A percentile compares a stretch with the other conserved stretches of the same genome.
Conservation (phyloP, 2,888 invertebrate species). For the Sturmia bella region DNA sequence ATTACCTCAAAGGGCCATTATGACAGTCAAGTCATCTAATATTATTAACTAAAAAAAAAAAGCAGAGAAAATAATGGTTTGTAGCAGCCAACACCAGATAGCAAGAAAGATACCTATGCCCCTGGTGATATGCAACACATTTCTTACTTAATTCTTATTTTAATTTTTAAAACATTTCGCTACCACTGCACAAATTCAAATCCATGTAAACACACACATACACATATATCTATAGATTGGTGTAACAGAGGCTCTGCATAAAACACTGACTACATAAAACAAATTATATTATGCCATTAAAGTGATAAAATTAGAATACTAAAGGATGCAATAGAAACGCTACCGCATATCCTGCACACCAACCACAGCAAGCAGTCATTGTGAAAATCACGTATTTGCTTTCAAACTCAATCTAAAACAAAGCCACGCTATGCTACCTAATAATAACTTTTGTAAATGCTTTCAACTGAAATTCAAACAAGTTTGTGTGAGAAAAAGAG, state of each 20-base stretch:
- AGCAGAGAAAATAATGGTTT: not conserved
- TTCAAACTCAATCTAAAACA: slow-evolving; percentile 23
- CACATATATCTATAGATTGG: not conserved
- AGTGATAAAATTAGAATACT: not conserved
- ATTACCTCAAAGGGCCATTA: slow-evolving; percentile 7
- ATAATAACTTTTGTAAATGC: not conserved
- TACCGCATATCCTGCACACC: slow-evolving; percentile 16
- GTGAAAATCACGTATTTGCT: slow-evolving; percentile 34
- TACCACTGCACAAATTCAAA: not conserved
- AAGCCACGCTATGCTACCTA: not conserved
- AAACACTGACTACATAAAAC: not conserved
- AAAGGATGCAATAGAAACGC: slow-evolving; percentile 4
- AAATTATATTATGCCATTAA: not conserved
- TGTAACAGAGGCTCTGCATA: not conserved
- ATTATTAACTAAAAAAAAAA: not conserved
- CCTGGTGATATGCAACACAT: slow-evolving; percentile 1
- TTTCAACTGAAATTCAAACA: not conserved
- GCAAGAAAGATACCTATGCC: not conserved
- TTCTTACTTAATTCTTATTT: slow-evolving; percentile 6
- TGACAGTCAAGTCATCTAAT: not conserved
- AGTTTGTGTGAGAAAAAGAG: not conserved
- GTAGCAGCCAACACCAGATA: too few relatives aligned
- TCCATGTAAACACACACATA: not conserved
- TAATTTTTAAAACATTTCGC: not conserved
- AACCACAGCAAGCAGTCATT: not conserved